phyloP scores from a whole-genome alignment of 2,797 vertebrate species.

The Clarias laeviceps region DNA sequence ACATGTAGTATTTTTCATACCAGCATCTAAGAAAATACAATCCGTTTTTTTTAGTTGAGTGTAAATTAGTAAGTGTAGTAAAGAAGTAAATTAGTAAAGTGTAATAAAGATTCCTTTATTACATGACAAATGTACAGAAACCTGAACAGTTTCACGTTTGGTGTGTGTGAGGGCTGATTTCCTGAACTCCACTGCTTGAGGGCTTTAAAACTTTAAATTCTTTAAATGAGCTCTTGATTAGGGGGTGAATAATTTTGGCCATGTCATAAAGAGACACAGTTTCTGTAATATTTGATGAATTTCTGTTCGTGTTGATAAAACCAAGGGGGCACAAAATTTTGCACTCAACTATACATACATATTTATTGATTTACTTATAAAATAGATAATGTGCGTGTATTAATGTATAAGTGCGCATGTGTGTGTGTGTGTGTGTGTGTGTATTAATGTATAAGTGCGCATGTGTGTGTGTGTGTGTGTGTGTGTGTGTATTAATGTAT shows the following conservation, averaged over 20 bases:
- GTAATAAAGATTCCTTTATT: not conserved
- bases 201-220: not conserved
- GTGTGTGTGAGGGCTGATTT: not conserved
- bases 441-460: too few relatives aligned
- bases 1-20: not conserved
- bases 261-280: not conserved
- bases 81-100: too few relatives aligned
- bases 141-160: not conserved
- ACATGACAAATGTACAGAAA: not conserved
- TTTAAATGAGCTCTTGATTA: not conserved
- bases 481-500: not conserved
- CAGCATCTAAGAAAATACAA: not conserved
- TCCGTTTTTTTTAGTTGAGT: not conserved
- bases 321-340: not conserved
- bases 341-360: not conserved
- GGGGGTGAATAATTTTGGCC: not conserved
- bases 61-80: too few relatives aligned
- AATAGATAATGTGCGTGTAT: not conserved
- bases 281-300: not conserved
- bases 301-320: not conserved
- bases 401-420: not conserved
- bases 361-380: not conserved
- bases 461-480: conserved; percentile 48
- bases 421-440: not conserved
- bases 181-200: not conserved